These are phyloP conservation scores for Centropristis striata DNA, from an alignment of 2,113 vertebrate species.

Conservation along the genomic window DNA sequence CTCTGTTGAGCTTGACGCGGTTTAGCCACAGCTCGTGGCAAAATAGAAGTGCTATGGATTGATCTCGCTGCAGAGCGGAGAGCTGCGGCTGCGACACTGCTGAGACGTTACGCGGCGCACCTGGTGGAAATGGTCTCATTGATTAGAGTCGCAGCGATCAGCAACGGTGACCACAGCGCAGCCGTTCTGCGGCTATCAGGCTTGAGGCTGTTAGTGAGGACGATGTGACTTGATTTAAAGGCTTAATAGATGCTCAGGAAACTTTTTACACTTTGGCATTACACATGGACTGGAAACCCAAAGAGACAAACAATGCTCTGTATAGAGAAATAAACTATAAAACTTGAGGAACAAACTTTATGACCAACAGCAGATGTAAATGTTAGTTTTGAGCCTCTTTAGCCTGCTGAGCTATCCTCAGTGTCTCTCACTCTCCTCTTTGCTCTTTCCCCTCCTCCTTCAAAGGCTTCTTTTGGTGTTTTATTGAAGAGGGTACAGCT, in stretches of 20 bases:
- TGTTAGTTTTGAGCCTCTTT: constrained; percentile 39
- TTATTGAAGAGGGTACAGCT: constrained; percentile 74
- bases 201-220: too few relatives aligned
- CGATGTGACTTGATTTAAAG: too few relatives aligned
- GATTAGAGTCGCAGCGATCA: too few relatives aligned
- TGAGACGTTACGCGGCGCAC: too few relatives aligned
- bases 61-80: too few relatives aligned
- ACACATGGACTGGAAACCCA: neutral
- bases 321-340: neutral
- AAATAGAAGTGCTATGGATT: too few relatives aligned
- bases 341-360: neutral
- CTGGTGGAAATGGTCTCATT: too few relatives aligned
- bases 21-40: too few relatives aligned
- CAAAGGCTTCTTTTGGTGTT: constrained; percentile 68
- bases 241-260: neutral
- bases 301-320: neutral
- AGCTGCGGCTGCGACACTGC: too few relatives aligned
- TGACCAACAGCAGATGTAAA: constrained; percentile 24
- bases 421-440: constrained; percentile 29
- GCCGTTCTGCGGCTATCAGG: too few relatives aligned
- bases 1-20: too few relatives aligned
- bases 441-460: constrained; percentile 55
- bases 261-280: neutral
- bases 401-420: constrained; percentile 19
- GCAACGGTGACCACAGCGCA: too few relatives aligned